Percentiles rank a stretch among this genome's conserved stretches.
Conservation (phyloP, 2,888 invertebrate genomes). For the Parelbella ahira region DNA sequence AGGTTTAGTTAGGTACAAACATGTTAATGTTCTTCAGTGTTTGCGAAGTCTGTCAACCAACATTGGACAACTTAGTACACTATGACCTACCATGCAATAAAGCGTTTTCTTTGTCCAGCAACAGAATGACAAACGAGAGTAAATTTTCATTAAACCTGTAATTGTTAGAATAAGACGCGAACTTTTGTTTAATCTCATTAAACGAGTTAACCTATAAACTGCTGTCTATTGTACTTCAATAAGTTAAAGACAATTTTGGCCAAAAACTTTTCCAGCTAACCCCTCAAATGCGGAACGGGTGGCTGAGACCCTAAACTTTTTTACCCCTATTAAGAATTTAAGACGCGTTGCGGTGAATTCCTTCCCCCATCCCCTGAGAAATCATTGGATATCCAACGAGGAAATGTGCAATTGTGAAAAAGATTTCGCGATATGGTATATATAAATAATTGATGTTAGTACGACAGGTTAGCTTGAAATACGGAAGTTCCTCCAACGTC, state of each 20-base stretch:
- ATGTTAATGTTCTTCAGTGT: too few relatives aligned
- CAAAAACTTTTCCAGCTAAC: conserved; percentile 17
- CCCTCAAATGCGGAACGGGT: conserved; percentile 15
- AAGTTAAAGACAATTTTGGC: conserved; percentile 19
- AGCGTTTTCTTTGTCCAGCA: too few relatives aligned
- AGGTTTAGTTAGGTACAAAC: too few relatives aligned
- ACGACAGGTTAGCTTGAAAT: conserved; percentile 27
- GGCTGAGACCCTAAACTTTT: conserved; percentile 33
- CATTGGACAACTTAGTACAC: too few relatives aligned
- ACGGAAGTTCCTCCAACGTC: too few relatives aligned
- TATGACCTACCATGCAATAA: too few relatives aligned
- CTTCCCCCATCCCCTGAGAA: conserved; percentile 37
- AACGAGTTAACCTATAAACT: conserved; percentile 5
- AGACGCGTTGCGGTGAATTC: conserved; percentile 40
- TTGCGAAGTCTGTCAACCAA: too few relatives aligned
- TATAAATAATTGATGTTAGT: conserved; percentile 39
- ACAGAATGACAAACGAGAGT: too few relatives aligned
- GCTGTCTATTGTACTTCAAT: conserved; percentile 12
- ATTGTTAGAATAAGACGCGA: too few relatives aligned
- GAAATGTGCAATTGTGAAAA: conserved; percentile 38
- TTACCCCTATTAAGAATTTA: conserved; percentile 52
- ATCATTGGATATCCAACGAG: conserved; percentile 35
- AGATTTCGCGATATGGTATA: conserved; percentile 37
- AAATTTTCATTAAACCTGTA: too few relatives aligned
- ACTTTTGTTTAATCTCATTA: conserved; percentile 1